Percentiles rank a stretch among this genome's conserved stretches.
These are phyloP conservation scores for Hypolimnas misippus DNA, from an alignment of 2,888 invertebrate genomes.

Conservation along the genomic window DNA sequence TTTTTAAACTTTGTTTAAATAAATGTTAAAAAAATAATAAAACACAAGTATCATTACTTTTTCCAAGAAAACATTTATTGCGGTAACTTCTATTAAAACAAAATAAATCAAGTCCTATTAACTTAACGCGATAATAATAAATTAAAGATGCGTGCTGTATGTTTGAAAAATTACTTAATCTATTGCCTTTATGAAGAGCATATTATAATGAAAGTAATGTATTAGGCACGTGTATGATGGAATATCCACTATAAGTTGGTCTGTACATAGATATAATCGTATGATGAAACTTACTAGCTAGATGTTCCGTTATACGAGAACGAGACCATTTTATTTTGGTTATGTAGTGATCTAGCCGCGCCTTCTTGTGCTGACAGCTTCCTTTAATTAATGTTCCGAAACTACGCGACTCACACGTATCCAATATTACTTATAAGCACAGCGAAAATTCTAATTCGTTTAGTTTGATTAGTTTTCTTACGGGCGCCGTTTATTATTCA, in stretches of 20 bases:
- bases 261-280: not conserved
- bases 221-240: constrained; percentile 61
- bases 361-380: constrained; percentile 78
- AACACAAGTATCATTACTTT: not conserved
- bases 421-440: constrained; percentile 61
- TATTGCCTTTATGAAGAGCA: constrained; percentile 6
- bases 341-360: constrained; percentile 62
- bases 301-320: constrained; percentile 40
- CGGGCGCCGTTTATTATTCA: not conserved
- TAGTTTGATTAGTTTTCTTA: constrained; percentile 54
- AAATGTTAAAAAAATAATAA: not conserved
- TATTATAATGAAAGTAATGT: constrained; percentile 50
- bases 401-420: constrained; percentile 55
- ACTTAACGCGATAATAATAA: too few species aligned
- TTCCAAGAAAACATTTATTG: too few species aligned
- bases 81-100: too few species aligned
- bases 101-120: too few species aligned
- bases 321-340: constrained; percentile 59
- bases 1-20: not conserved
- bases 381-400: constrained; percentile 76
- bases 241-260: constrained; percentile 4
- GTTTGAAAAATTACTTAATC: not conserved
- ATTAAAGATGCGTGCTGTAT: too few species aligned
- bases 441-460: constrained; percentile 58
- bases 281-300: constrained; percentile 12